Evolutionary conservation across 2,888 invertebrate genomes (phyloP).

Genomic region (Fragum fragum): DNA sequence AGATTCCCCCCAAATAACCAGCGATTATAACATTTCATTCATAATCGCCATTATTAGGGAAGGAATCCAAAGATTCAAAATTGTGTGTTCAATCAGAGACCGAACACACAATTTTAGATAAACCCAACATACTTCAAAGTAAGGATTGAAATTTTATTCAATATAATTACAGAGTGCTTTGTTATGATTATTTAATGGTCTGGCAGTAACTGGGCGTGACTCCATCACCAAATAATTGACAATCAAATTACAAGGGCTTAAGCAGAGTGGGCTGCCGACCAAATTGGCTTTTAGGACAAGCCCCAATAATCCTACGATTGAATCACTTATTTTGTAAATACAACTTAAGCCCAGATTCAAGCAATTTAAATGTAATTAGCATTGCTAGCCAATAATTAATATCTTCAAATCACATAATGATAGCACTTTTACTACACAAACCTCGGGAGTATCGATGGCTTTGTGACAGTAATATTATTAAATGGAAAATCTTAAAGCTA

Average conservation of each 20-base stretch:
- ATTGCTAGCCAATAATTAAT: neutral
- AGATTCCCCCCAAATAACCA: too few species aligned
- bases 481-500: too few species aligned
- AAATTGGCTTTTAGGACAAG: conserved; percentile 13
- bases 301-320: too few species aligned
- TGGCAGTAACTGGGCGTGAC: conserved; percentile 16
- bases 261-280: conserved; percentile 2
- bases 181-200: neutral
- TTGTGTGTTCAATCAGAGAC: neutral
- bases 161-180: neutral
- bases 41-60: conserved; percentile 4
- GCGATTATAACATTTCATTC: neutral
- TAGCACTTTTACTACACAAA: neutral
- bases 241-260: conserved; percentile 5
- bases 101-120: conserved; percentile 5
- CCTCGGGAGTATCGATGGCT: conserved; percentile 8
- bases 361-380: neutral
- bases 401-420: neutral
- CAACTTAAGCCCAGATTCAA: conserved; percentile 16
- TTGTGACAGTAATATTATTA: too few species aligned
- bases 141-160: neutral
- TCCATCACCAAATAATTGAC: conserved; percentile 4
- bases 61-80: neutral
- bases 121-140: neutral
- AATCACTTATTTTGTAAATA: too few species aligned